Conservation (phyloP, 2,888 invertebrate species). For the Abscondita cerata region DNA sequence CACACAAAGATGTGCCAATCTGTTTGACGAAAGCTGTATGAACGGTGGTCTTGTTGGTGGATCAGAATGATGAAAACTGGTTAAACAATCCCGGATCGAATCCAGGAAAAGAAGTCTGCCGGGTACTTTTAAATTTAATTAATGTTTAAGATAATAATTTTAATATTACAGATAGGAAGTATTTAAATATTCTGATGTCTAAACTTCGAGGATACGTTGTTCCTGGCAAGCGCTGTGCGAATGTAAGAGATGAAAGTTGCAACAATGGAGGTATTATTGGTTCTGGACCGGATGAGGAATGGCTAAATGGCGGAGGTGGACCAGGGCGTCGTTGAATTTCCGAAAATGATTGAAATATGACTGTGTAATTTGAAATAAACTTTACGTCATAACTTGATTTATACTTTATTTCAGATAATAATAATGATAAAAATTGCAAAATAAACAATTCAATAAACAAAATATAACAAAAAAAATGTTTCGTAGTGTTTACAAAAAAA, state of each 20-base stretch:
- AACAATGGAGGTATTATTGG: slow-evolving; percentile 61
- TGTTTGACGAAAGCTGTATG: slow-evolving; percentile 63
- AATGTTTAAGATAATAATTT: neutral
- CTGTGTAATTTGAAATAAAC: too few species aligned
- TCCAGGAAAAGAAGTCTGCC: neutral
- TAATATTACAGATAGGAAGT: neutral
- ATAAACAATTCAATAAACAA: too few species aligned
- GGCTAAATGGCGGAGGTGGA: slow-evolving; percentile 37
- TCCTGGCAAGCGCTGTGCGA: slow-evolving; percentile 49
- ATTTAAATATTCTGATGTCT: neutral
- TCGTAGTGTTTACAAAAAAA: too few species aligned
- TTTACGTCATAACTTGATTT: too few species aligned
- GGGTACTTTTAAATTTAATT: neutral
- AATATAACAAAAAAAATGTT: too few species aligned
- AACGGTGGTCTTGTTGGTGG: slow-evolving; percentile 53
- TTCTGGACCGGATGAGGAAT: slow-evolving; percentile 52
- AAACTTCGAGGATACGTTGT: neutral
- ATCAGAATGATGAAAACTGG: slow-evolving; percentile 13
- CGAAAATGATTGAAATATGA: too few species aligned
- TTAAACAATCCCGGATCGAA: neutral
- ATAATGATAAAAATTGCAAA: too few species aligned
- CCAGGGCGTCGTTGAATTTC: slow-evolving; percentile 43
- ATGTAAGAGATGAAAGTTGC: slow-evolving; percentile 64
- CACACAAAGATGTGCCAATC: slow-evolving; percentile 46
- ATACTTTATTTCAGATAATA: too few species aligned